phyloP scores from a whole-genome alignment of 2,888 invertebrate genomes.

The Lithophane leautieri region DNA sequence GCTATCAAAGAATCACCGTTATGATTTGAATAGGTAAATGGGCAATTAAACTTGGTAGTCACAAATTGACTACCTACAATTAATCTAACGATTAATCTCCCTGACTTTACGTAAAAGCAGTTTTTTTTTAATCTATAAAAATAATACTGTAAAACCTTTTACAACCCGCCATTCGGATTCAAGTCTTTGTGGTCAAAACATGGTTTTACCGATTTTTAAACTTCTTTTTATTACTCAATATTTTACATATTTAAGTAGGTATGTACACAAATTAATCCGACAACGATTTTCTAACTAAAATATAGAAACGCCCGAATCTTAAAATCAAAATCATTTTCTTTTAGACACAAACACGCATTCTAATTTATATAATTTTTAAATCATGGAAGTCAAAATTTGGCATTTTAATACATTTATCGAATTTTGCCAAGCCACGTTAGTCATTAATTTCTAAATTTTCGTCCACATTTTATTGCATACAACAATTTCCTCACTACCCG shows the following conservation, averaged over 20 bases:
- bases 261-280: conserved; percentile 23
- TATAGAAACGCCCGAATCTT: neutral
- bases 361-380: conserved; percentile 47
- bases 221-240: conserved; percentile 16
- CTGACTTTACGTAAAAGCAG: too few relatives aligned
- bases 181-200: conserved; percentile 44
- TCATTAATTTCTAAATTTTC: conserved; percentile 28
- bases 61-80: too few relatives aligned
- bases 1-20: neutral
- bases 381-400: conserved; percentile 65
- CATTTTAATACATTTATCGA: conserved; percentile 54
- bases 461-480: conserved; percentile 16
- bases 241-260: conserved; percentile 21
- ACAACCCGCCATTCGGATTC: neutral
- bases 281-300: conserved; percentile 41
- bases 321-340: conserved; percentile 33
- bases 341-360: conserved; percentile 49
- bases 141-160: neutral
- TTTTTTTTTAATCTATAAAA: neutral
- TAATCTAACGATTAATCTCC: neutral
- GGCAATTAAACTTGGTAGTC: neutral
- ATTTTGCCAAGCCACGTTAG: conserved; percentile 47
- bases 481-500: conserved; percentile 9
- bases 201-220: conserved; percentile 42
- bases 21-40: neutral